Evolutionary conservation across 2,888 invertebrate genomes (phyloP).

Genomic region (Heteropelma amictum): DNA sequence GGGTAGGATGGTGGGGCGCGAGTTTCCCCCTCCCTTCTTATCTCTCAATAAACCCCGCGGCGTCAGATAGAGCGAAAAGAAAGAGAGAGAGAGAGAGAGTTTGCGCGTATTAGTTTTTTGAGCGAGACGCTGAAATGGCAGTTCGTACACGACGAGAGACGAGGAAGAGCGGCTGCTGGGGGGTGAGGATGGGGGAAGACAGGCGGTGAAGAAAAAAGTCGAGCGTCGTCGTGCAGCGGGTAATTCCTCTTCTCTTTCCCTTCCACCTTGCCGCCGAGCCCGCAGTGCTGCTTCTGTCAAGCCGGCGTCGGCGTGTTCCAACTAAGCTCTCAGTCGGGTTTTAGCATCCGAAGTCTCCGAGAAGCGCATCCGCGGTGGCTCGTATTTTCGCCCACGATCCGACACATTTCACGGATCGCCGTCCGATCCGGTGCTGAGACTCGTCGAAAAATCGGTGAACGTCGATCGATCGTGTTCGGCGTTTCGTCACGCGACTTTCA

Average conservation of each 20-base stretch:
- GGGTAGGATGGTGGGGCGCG: conserved; percentile 6
- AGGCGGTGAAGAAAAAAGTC: too few relatives aligned
- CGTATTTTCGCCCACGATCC: not conserved
- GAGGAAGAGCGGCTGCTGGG: not conserved
- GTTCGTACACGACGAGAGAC: not conserved
- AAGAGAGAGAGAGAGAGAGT: not conserved
- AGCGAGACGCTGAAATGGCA: conserved; percentile 16
- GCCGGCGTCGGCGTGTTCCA: conserved; percentile 64
- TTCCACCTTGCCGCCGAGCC: conserved; percentile 32
- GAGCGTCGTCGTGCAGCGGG: conserved; percentile 18
- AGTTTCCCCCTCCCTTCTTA: not conserved
- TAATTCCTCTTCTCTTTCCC: conserved; percentile 33
- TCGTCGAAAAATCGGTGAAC: too few relatives aligned
- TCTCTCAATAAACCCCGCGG: not conserved
- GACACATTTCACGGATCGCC: too few relatives aligned
- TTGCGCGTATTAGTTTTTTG: not conserved
- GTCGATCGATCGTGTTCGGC: too few relatives aligned
- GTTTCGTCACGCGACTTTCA: too few relatives aligned
- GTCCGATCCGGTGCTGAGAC: too few relatives aligned
- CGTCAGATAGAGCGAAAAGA: too few relatives aligned
- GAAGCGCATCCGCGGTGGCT: conserved; percentile 9
- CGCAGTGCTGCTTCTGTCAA: conserved; percentile 63
- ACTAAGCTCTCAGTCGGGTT: conserved; percentile 62
- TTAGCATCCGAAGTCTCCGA: conserved; percentile 54
- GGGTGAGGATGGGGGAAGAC: not conserved